phyloP scores from a whole-genome alignment of 2,797 vertebrate species.

The Alosa sapidissima region DNA sequence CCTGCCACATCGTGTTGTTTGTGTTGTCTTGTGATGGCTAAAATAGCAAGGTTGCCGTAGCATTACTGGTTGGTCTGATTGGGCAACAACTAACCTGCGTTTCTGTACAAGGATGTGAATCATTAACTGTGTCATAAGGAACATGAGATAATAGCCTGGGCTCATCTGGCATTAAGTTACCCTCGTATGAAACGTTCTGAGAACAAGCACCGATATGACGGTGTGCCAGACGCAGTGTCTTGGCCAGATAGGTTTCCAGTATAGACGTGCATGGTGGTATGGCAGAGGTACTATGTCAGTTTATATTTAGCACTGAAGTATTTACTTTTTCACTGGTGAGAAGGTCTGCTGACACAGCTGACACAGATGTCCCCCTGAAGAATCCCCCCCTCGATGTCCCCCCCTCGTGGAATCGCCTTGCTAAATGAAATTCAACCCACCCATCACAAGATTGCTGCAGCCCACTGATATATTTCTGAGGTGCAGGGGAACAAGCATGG shows the following conservation, averaged over 20 bases:
- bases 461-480: neutral
- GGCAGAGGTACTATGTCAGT: slow-evolving; percentile 30
- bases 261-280: slow-evolving; percentile 34
- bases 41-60: neutral
- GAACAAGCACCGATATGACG: slow-evolving; percentile 31
- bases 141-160: neutral
- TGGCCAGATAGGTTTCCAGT: slow-evolving; percentile 38
- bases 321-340: slow-evolving; percentile 41
- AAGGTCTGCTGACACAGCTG: too few relatives aligned
- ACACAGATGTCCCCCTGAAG: slow-evolving; percentile 21
- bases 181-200: neutral
- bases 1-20: neutral
- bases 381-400: too few relatives aligned
- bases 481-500: neutral
- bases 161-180: slow-evolving; percentile 11
- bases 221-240: slow-evolving; percentile 38
- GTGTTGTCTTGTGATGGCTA: neutral
- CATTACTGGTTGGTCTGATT: neutral
- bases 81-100: neutral
- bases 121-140: neutral
- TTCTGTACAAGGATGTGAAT: neutral
- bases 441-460: slow-evolving; percentile 20
- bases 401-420: slow-evolving; percentile 11
- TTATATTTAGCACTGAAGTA: slow-evolving; percentile 55
- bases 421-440: slow-evolving; percentile 33